phyloP scores from a whole-genome alignment of 2,797 vertebrate species.

The Silurus aristotelis region DNA sequence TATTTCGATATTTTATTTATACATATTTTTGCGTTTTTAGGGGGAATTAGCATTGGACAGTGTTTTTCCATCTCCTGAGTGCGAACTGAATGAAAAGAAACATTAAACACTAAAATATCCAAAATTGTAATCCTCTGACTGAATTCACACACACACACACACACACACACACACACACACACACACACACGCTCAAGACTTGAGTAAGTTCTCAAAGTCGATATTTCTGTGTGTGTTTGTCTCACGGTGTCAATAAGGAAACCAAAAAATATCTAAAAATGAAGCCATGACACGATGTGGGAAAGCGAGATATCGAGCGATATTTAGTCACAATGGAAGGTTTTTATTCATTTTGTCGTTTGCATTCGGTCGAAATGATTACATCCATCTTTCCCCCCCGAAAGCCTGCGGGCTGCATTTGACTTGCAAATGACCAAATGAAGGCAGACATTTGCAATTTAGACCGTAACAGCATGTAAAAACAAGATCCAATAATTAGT shows the following conservation, averaged over 20 bases:
- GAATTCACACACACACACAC: neutral
- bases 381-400: constrained; percentile 73
- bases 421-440: constrained; percentile 81
- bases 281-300: constrained; percentile 48
- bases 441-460: constrained; percentile 77
- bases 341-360: constrained; percentile 69
- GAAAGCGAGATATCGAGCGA: constrained; percentile 54
- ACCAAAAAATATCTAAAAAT: constrained; percentile 46
- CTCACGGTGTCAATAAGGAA: constrained; percentile 45
- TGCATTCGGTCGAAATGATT: constrained; percentile 76
- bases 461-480: constrained; percentile 68
- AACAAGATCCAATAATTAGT: constrained; percentile 83
- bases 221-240: constrained; percentile 11
- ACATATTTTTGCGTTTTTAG: neutral
- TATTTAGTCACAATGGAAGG: constrained; percentile 71
- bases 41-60: neutral
- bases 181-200: neutral
- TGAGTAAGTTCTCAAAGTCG: constrained; percentile 9
- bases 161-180: neutral
- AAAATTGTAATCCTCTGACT: neutral
- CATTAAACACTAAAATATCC: neutral
- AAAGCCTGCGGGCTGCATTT: constrained; percentile 75
- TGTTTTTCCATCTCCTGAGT: neutral
- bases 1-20: neutral
- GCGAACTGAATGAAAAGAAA: neutral